Conservation (phyloP, 2,113 vertebrate species). For the Tetrax tetrax region DNA sequence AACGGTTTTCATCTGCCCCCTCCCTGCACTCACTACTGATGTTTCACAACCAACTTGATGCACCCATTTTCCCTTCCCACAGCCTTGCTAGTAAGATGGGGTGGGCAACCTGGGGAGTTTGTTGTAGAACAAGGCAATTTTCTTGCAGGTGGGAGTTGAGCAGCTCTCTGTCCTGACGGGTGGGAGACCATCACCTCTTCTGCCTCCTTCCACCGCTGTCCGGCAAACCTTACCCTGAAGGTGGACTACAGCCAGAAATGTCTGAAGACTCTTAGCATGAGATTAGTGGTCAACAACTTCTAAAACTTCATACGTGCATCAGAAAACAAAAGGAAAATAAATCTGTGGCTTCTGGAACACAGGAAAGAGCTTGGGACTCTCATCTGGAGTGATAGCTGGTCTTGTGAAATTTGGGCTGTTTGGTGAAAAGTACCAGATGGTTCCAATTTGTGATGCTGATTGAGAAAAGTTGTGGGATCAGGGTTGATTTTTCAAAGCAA, state of each 20-base stretch:
- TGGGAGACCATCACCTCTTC: neutral
- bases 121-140: fast-evolving
- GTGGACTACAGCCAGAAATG: neutral
- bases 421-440: neutral
- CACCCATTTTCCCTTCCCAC: neutral
- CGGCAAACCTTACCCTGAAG: neutral
- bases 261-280: neutral
- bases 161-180: neutral
- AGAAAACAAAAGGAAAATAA: neutral
- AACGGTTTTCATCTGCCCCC: neutral
- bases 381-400: neutral
- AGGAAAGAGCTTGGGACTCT: neutral
- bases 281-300: neutral
- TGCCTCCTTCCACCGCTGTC: neutral
- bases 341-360: neutral
- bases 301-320: neutral
- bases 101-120: neutral
- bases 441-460: neutral
- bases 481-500: neutral
- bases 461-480: neutral
- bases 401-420: neutral
- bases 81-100: neutral
- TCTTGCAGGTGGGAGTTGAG: neutral
- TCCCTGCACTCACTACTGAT: neutral
- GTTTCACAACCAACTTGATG: neutral